Conservation (phyloP, 1,140 invertebrate genomes). For the Drosophila persimilis region DNA sequence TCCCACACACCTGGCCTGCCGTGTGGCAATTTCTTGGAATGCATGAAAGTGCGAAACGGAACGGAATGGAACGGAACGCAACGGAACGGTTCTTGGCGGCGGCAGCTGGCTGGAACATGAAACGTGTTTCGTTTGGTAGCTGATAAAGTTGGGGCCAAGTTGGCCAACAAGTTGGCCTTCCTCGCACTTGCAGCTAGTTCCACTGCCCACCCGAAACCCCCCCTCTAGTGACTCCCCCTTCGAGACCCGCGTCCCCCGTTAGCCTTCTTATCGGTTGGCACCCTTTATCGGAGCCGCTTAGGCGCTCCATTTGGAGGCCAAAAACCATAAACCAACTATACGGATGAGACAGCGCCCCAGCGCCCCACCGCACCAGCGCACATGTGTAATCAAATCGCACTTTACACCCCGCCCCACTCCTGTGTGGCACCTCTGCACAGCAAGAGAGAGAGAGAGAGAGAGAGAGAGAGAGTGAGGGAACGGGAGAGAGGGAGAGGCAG, state of each 20-base stretch:
- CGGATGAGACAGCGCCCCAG: constrained; percentile 6
- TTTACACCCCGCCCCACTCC: too few relatives aligned
- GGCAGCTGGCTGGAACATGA: too few relatives aligned
- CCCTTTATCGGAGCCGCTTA: constrained; percentile 35
- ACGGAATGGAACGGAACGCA: too few relatives aligned
- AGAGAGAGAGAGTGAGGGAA: background rate
- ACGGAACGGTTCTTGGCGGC: too few relatives aligned
- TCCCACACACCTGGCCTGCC: too few relatives aligned
- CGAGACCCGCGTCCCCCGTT: background rate
- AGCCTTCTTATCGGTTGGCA: constrained; percentile 38
- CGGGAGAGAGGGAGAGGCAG: constrained; percentile 2
- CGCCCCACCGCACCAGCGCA: background rate
- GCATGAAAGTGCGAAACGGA: too few relatives aligned
- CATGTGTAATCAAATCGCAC: constrained; percentile 19
- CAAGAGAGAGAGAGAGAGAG: too few relatives aligned
- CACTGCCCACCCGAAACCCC: background rate
- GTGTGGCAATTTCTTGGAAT: too few relatives aligned
- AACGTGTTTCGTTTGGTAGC: too few relatives aligned
- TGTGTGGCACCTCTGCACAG: too few relatives aligned
- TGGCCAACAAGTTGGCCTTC: constrained; percentile 13
- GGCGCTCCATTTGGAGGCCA: constrained; percentile 31
- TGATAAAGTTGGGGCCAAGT: constrained; percentile 9
- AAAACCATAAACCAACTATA: background rate
- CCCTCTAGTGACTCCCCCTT: constrained; percentile 4
- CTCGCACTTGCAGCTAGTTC: constrained; percentile 14